Evolutionary conservation across 2,888 invertebrate genomes (phyloP), one percentile per base, ranked within the genome.

Genomic region (Plebejus anna): DNA sequence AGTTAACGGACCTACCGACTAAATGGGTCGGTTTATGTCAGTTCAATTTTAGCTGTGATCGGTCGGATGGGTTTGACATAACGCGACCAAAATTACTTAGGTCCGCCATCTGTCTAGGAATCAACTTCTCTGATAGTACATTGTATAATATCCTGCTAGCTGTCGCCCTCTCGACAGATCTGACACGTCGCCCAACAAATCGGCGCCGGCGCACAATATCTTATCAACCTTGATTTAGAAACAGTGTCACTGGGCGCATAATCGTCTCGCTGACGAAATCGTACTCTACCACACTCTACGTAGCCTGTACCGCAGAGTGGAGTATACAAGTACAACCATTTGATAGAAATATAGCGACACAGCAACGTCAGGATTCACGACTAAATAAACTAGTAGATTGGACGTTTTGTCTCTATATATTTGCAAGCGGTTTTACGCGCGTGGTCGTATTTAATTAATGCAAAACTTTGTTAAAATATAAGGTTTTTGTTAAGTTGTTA

Each of bases 171-270:
- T 80, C 79, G 80, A 81, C 81, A 82, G 79, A 81, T 77, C 75
- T 78, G 82, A 80, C 80, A 82, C 80, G 83, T 85, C 61, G 77
- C 81, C 81, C 80, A 82, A 84, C 83, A 85, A 84, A 82, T 84
- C 83, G 82, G 83, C 78, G 82, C 84, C 83, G 82, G 83, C 78
- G 82, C 84, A 83, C 82, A 82, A 81, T 88, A 87, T 89, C 88
- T 89, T 87, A 87, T 88, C 87, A 88, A 86, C 85, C 86, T 88
- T 88, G 86, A 86, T 87, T 87, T 87, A 85, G 85, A 83, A 87
- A 87, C 83, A 80, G 82, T 88, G 86, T 87, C 85, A 85, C 82
- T 81, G 79, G 80, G 82, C 80, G 81, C 79, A 71, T 77, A 72
- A 66, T 75, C 76, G 78, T 79, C 79, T 80, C 78, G 80, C 80